Base-by-base conservation (phyloP, 2,888 invertebrate species). In the Acleris cristana region DNA sequence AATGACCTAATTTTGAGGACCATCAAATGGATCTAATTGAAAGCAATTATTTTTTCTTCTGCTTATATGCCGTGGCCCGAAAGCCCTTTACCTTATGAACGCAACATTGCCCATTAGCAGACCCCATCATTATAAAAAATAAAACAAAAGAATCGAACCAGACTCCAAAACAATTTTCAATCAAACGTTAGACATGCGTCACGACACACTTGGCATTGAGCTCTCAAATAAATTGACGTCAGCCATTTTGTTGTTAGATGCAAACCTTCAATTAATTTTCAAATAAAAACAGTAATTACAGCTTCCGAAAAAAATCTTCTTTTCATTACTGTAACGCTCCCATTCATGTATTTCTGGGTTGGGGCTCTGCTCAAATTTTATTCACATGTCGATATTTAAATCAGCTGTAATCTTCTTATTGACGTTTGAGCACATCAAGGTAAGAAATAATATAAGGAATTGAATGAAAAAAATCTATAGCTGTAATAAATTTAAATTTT, bases 241-340 rank as follows among this genome's bases (percentile, higher is more conserved):
- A 59, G 59, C 21, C 61, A 53, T 70, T 62, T 62, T 58, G 64
- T 65, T 70, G 59, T 56, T 69, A 54, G 23, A 45, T 66, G 23
- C 57, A 65, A 58, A 60, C 70, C 69, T 70, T 70, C 69, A 64
- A 70, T 66, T 64, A 69, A 45, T 61, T 53, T 69, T 69, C 61
- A 62, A 48, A 65, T 65, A 56, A 65, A 53, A 65, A 55, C 52
- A 63, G 54, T 70, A 65, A 70, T 68, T 69, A 72, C 55, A 34
- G 30, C 53, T 44, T 52, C 62, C 52, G 58, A 65, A 63, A 63
- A 62, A 65, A 67, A 65, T 67, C 69, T 63, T 64, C 71, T 69
- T 72, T 69, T 69, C 61, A 64, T 26, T 60, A 58, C 57, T 51
- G 65, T 72, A 64, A 69, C 58, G 34, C 60, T 61, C 55, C 49